Base-by-base conservation (phyloP, 2,888 invertebrate genomes). In the Chrysina gloriosa region DNA sequence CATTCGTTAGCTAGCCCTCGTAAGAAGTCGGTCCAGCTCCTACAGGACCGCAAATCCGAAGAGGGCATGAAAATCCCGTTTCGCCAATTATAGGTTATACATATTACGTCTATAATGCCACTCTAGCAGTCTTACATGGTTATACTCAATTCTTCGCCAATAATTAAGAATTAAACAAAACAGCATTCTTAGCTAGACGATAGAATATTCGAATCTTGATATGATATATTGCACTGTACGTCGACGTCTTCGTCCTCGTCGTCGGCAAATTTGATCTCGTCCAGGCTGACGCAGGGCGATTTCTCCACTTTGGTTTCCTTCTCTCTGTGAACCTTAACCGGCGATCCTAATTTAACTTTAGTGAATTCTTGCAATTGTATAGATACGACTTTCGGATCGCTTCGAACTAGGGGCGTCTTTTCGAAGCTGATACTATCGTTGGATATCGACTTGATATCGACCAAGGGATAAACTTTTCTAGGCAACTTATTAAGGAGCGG, bases 291-390 rank as follows among this genome's bases (percentile, higher is more conserved):
- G 71, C 87, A 85, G 11, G 89, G 89, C 0, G 89, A 89, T 78
- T 92, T 92, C 74, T 90, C 89, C 0, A 87, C 86, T n/a, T 85
- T 86, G 0, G 88, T 90, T 58, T 91, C 88, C 76, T 92, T 89
- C 77, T 90, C 91, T 39, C 85, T 77, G 39, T 79, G 78, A 34
- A 76, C 75, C 34, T 67, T 71, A 3, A 71, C 73, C 3, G 74
- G 74, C 3, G 74, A 73, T 11, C 72, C 75, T 39, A 74, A 34
- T 29, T 71, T 74, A n/a, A 72, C 36, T 34, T 70, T 67, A 11
- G 68, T 67, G 63, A 80, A 77, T 45, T 81, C 81, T 23, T 80
- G 80, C 31, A 82, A 48, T 52, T 80, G 81, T 48, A 81, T 78
- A 0, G 76, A 71, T 2, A 77, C 77, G 4, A 73, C 66, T 65